Conservation (phyloP, 2,113 vertebrate species). For the Phyllostomus hastatus region DNA sequence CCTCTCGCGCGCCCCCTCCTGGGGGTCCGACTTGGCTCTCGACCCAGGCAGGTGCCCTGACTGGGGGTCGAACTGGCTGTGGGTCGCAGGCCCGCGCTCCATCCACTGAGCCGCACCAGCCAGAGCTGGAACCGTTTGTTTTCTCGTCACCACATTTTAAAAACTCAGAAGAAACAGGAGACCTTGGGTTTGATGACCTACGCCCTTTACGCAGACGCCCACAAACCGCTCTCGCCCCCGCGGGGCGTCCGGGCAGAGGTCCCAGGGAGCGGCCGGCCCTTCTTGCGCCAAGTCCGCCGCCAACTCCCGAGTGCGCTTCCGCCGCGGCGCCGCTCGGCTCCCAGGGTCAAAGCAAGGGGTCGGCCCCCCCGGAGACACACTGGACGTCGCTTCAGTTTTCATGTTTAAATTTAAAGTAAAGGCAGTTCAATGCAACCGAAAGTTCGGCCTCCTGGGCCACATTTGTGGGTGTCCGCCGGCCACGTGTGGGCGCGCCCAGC, state of each 20-base stretch:
- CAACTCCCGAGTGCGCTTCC: not conserved
- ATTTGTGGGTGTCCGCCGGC: accelerated
- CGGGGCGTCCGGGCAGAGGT: accelerated
- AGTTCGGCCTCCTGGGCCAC: too few species aligned
- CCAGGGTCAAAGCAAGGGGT: too few species aligned
- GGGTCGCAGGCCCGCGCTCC: too few species aligned
- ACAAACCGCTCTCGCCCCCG: too few species aligned
- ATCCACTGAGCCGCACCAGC: too few species aligned
- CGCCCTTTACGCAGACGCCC: not conserved
- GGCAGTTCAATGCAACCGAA: not conserved
- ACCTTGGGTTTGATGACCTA: too few species aligned
- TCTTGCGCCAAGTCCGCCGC: not conserved
- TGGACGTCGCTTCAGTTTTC: accelerated
- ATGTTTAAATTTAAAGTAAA: not conserved
- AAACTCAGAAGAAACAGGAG: not conserved
- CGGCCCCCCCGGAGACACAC: accelerated
- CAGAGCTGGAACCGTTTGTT: not conserved
- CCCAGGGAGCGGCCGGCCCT: not conserved
- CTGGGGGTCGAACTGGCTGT: too few species aligned
- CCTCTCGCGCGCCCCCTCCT: too few species aligned
- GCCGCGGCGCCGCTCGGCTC: not conserved
- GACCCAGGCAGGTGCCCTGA: too few species aligned
- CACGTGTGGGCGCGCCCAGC: accelerated
- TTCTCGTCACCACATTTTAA: not conserved
- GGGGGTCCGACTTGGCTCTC: too few species aligned